Evolutionary conservation across 2,888 invertebrate species (phyloP).

Genomic region (Prosapia bicincta): DNA sequence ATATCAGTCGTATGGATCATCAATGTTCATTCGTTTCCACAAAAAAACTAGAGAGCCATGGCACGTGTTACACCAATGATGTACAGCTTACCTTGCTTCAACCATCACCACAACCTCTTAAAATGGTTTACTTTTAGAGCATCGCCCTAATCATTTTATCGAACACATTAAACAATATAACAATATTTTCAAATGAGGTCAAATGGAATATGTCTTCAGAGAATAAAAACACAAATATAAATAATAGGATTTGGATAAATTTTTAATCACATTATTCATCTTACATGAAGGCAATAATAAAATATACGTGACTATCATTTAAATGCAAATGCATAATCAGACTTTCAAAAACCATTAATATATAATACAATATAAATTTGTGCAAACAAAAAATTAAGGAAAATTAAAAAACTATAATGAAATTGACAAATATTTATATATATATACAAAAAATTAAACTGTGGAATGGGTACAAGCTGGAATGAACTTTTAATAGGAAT

Average conservation of each 20-base stretch:
- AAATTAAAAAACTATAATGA: not conserved
- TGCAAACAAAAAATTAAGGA: not conserved
- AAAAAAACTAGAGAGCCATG: too few species aligned
- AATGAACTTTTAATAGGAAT: not conserved
- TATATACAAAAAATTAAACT: not conserved
- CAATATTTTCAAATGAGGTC: too few species aligned
- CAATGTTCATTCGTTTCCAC: too few species aligned
- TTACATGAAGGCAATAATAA: constrained; percentile 23
- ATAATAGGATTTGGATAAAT: constrained; percentile 7
- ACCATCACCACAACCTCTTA: too few species aligned
- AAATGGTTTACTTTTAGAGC: too few species aligned
- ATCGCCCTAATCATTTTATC: too few species aligned
- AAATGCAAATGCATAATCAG: constrained; percentile 18
- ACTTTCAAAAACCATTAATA: constrained; percentile 15
- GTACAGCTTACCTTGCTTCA: too few species aligned
- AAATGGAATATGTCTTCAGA: too few species aligned
- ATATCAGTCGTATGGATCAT: too few species aligned
- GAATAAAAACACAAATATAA: not conserved
- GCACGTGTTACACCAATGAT: too few species aligned
- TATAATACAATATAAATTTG: not conserved
- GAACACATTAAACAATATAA: too few species aligned
- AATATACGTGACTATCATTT: constrained; percentile 18
- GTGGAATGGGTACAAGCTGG: not conserved
- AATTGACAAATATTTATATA: too few species aligned
- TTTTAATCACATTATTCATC: constrained; percentile 21